Evolutionary conservation across 2,888 invertebrate genomes (phyloP).

Genomic region (Orchesella flavescens): DNA sequence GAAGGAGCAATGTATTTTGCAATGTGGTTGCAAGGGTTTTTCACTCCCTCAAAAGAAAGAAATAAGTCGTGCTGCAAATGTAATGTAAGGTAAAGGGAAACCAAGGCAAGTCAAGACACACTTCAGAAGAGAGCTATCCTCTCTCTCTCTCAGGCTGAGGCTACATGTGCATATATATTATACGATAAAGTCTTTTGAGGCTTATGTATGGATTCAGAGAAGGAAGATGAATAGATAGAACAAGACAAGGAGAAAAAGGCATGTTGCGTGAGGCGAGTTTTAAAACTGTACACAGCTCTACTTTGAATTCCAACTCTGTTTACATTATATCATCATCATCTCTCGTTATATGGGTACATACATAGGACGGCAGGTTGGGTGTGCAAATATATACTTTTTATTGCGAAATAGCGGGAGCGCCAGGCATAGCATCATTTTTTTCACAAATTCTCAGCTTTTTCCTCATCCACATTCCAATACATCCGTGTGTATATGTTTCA

Average conservation of each 20-base stretch:
- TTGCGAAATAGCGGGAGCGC: too few relatives aligned
- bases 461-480: too few relatives aligned
- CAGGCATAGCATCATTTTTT: too few relatives aligned
- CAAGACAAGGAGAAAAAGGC: conserved; percentile 59
- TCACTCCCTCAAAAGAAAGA: not conserved
- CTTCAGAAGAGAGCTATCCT: not conserved
- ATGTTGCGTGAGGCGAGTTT: conserved; percentile 50
- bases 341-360: not conserved
- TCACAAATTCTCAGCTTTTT: too few relatives aligned
- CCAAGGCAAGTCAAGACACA: not conserved
- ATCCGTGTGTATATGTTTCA: too few relatives aligned
- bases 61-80: not conserved
- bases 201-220: conserved; percentile 26
- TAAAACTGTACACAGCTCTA: conserved; percentile 15
- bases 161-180: not conserved
- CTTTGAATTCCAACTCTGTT: conserved; percentile 49
- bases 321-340: conserved; percentile 11
- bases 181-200: not conserved
- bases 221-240: conserved; percentile 51
- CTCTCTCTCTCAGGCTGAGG: not conserved
- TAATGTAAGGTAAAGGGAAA: too few relatives aligned
- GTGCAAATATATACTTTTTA: too few relatives aligned
- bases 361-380: not conserved
- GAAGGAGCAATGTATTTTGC: not conserved
- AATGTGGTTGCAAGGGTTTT: conserved; percentile 17